Evolutionary conservation across 2,113 vertebrate genomes (phyloP).

Genomic region (Anguilla rostrata): DNA sequence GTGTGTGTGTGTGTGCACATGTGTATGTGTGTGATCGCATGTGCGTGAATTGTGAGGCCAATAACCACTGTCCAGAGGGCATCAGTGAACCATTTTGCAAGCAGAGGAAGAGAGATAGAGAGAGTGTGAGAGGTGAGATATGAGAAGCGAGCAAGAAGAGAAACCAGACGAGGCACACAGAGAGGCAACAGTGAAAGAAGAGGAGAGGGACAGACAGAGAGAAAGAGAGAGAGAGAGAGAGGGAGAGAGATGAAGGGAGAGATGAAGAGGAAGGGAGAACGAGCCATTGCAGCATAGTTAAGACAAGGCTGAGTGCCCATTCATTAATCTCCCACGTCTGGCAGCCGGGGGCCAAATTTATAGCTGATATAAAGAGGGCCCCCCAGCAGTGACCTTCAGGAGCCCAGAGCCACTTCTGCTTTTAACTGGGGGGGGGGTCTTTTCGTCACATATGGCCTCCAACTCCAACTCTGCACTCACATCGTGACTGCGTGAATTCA

Average conservation of each 20-base stretch:
- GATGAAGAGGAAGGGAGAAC: constrained; percentile 82
- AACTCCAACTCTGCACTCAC: too few species aligned
- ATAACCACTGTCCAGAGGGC: too few species aligned
- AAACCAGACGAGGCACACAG: too few species aligned
- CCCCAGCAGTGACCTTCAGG: constrained; percentile 76
- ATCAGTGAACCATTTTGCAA: too few species aligned
- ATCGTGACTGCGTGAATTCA: too few species aligned
- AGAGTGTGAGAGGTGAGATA: neutral
- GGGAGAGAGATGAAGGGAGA: constrained; percentile 65
- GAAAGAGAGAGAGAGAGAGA: neutral
- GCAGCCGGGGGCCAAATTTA: constrained; percentile 83
- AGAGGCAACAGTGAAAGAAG: neutral
- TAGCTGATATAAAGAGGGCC: constrained; percentile 78
- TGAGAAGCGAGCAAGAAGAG: neutral
- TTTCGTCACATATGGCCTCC: neutral
- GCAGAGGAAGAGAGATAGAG: neutral
- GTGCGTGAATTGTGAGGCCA: too few species aligned
- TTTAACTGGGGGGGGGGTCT: neutral
- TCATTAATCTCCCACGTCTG: constrained; percentile 83
- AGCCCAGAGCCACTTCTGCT: constrained; percentile 54
- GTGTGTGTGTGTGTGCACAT: too few species aligned
- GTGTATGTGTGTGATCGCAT: too few species aligned
- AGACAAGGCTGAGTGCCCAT: constrained; percentile 83
- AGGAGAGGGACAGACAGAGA: neutral
- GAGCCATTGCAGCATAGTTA: constrained; percentile 85